A percentile compares a stretch with the other conserved stretches of the same genome.
phyloP scores from a whole-genome alignment of 2,797 vertebrate genomes.

The Sphenodon punctatus region DNA sequence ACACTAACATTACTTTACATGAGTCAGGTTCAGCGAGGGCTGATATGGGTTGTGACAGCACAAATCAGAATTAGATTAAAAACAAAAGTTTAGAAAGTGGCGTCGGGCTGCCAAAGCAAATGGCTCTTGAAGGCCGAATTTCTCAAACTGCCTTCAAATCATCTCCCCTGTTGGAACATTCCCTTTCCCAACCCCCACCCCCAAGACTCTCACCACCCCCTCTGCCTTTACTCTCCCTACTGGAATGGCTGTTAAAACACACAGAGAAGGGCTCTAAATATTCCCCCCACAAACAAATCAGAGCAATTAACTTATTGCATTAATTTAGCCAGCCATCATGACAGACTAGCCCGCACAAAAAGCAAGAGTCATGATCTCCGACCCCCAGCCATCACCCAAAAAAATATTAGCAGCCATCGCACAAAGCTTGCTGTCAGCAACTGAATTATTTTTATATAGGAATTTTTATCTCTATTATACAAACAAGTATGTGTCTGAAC shows the following conservation, averaged over 20 bases:
- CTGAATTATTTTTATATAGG: slow-evolving; percentile 85
- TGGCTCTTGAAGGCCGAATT: slow-evolving; percentile 65
- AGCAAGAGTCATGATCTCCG: slow-evolving; percentile 73
- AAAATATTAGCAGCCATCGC: slow-evolving; percentile 76
- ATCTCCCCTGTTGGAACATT: slow-evolving; percentile 40
- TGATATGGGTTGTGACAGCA: slow-evolving; percentile 59
- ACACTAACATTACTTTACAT: slow-evolving; percentile 55
- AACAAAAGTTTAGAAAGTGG: slow-evolving; percentile 72
- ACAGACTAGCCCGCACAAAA: slow-evolving; percentile 77
- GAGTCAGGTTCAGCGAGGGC: slow-evolving; percentile 47
- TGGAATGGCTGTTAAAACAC: not conserved
- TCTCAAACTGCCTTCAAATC: slow-evolving; percentile 64
- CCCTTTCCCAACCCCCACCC: not conserved
- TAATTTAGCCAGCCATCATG: slow-evolving; percentile 71
- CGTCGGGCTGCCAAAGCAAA: slow-evolving; percentile 47
- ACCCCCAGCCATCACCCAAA: slow-evolving; percentile 74
- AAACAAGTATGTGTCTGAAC: slow-evolving; percentile 85
- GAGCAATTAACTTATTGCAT: slow-evolving; percentile 83
- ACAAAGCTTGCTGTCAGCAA: slow-evolving; percentile 81
- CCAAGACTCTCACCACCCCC: too few relatives aligned
- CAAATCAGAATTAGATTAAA: slow-evolving; percentile 67
- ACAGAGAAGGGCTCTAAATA: slow-evolving; percentile 15
- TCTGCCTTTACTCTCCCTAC: not conserved
- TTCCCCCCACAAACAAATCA: slow-evolving; percentile 79
- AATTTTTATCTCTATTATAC: slow-evolving; percentile 85